Evolutionary conservation across 1,140 invertebrate genomes (phyloP).

Genomic region (Choristoneura fumiferana): DNA sequence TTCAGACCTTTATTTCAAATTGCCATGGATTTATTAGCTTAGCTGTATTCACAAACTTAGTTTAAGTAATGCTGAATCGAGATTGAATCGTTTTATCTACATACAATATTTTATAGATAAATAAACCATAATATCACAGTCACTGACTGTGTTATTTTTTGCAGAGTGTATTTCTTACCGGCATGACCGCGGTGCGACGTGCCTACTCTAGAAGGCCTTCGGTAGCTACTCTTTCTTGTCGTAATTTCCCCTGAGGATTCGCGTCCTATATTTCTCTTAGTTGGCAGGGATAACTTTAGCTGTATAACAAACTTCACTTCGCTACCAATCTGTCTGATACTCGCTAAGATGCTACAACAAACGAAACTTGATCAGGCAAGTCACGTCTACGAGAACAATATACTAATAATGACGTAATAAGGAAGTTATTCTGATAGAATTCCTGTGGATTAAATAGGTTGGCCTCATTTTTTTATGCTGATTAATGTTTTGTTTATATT

Average conservation of each 20-base stretch:
- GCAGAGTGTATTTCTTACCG: too few species aligned
- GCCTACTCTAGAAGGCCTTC: conserved; percentile 3
- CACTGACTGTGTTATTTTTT: too few species aligned
- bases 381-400: conserved; percentile 13
- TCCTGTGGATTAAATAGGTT: not conserved
- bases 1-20: not conserved
- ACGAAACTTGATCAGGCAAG: conserved; percentile 16
- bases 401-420: conserved; percentile 15
- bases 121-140: too few species aligned
- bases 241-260: conserved; percentile 12
- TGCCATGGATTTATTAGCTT: too few species aligned
- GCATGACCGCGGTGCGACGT: not conserved
- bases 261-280: conserved; percentile 16
- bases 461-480: too few species aligned
- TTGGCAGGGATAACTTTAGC: conserved; percentile 12
- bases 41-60: too few species aligned
- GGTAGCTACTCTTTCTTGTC: conserved; percentile 14
- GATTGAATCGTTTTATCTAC: too few species aligned
- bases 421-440: conserved; percentile 6
- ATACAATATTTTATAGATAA: too few species aligned
- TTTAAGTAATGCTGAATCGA: too few species aligned
- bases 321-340: conserved; percentile 19
- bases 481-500: too few species aligned
- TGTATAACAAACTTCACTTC: conserved; percentile 10
- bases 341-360: conserved; percentile 11